Evolutionary conservation across 2,888 invertebrate genomes (phyloP), one percentile per base, ranked within the genome.

Genomic region (Yponomeuta cagnagella): DNA sequence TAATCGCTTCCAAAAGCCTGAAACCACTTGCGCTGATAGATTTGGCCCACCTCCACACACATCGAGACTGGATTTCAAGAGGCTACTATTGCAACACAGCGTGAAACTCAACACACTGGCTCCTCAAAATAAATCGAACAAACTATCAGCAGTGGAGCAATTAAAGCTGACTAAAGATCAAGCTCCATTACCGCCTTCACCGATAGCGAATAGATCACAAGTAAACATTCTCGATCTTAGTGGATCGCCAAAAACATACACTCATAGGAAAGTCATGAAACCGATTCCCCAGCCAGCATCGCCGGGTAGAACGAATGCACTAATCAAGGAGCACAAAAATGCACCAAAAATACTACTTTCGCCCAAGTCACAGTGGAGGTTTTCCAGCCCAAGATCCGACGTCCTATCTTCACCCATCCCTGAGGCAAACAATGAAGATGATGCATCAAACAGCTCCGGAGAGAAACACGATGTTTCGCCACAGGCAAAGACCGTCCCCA

Each of bases 391-490:
- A 1, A 92, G 97, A 77, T 96, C 96, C 33, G 96, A 97, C 79
- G 96, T 97, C 70, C 94, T 97, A 80, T 96, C 97, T 65, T 96
- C 96, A 68, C 96, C 97, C 72, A 97, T 97, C 83, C 95, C 95
- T 64, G 97, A 97, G 92, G 97, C 95, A 76, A 93, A 94, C 78
- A 95, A 96, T 79, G 96, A 96, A 80, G 97, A 97, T 79, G 96
- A 96, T 76, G 94, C 93, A 77, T 93, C 94, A 1, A 94, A 93
- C 74, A 94, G 93, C 77, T 94, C 94, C 30, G 90, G 93, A 48
- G 94, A 94, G 78, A 93, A 93, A 77, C 89, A 87, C 72, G 92
- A 91, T 67, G 75, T 74, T 33, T 82, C 87, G 33, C 83, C 86
- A 37, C 83, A 87, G 74, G 80, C 84, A 68, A 93, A 92, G 73